Conservation (phyloP, 2,113 vertebrate species). For the Rhabdomys dilectus region DNA sequence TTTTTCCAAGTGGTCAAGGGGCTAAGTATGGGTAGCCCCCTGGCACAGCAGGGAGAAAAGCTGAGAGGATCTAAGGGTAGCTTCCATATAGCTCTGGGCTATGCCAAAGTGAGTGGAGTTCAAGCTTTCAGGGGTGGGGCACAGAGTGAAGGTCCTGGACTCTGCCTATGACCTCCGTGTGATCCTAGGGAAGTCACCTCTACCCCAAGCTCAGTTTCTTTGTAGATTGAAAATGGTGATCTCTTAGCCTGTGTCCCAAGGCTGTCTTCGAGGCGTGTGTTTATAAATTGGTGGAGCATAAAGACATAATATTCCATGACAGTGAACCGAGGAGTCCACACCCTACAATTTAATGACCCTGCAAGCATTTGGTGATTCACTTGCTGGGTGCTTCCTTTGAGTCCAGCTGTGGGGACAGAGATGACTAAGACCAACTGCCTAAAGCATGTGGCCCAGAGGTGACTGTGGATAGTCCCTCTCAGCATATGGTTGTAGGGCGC, state of each 20-base stretch:
- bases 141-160: neutral
- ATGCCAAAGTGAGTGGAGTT: neutral
- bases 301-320: neutral
- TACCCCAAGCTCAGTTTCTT: neutral
- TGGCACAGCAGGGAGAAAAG: neutral
- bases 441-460: neutral
- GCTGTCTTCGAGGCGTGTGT: neutral
- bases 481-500: neutral
- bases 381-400: neutral
- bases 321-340: neutral
- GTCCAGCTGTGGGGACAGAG: neutral
- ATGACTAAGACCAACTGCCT: neutral
- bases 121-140: neutral
- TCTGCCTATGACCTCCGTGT: neutral
- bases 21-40: neutral
- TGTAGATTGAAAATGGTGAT: neutral
- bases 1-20: neutral
- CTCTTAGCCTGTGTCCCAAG: neutral
- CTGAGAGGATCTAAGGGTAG: neutral
- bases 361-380: neutral
- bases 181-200: neutral
- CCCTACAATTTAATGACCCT: conserved; percentile 8
- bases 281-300: neutral
- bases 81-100: neutral
- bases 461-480: neutral